Evolutionary conservation across 1,140 invertebrate species (phyloP).

Genomic region (Anastrepha ludens): DNA sequence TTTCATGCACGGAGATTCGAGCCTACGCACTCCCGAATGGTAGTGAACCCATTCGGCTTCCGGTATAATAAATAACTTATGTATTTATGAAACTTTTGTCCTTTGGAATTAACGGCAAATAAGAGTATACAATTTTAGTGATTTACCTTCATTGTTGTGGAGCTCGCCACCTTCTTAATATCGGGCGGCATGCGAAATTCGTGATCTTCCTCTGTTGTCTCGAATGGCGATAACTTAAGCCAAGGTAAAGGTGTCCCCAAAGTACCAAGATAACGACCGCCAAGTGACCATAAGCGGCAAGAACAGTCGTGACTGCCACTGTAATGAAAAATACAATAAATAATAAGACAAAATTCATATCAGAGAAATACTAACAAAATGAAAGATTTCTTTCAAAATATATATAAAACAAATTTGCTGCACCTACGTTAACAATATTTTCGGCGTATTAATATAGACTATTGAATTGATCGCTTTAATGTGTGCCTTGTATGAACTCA

Average conservation of each 20-base stretch:
- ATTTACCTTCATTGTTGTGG: slow-evolving; percentile 79
- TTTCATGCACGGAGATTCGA: too few relatives aligned
- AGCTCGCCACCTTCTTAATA: slow-evolving; percentile 80
- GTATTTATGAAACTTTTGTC: too few relatives aligned
- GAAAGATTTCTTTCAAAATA: background rate
- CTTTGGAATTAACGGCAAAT: too few relatives aligned
- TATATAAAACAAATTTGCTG: background rate
- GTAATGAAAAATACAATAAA: slow-evolving; percentile 30
- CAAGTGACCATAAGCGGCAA: slow-evolving; percentile 81
- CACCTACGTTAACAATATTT: slow-evolving; percentile 78
- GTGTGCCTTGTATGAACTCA: slow-evolving; percentile 80
- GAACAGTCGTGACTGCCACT: slow-evolving; percentile 84
- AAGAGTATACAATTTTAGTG: too few relatives aligned
- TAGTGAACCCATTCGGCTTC: too few relatives aligned
- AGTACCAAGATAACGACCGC: slow-evolving; percentile 81
- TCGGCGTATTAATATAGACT: slow-evolving; percentile 77
- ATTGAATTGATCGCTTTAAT: slow-evolving; percentile 78
- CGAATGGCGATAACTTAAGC: slow-evolving; percentile 75
- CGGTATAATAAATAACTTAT: too few relatives aligned
- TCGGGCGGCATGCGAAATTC: slow-evolving; percentile 79
- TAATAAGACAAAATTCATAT: background rate
- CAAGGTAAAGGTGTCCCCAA: slow-evolving; percentile 80
- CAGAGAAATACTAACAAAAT: background rate
- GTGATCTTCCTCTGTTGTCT: slow-evolving; percentile 67
- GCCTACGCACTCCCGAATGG: too few relatives aligned